These are phyloP conservation scores for Coreius guichenoti DNA, from an alignment of 2,797 vertebrate genomes.

Conservation along the genomic window DNA sequence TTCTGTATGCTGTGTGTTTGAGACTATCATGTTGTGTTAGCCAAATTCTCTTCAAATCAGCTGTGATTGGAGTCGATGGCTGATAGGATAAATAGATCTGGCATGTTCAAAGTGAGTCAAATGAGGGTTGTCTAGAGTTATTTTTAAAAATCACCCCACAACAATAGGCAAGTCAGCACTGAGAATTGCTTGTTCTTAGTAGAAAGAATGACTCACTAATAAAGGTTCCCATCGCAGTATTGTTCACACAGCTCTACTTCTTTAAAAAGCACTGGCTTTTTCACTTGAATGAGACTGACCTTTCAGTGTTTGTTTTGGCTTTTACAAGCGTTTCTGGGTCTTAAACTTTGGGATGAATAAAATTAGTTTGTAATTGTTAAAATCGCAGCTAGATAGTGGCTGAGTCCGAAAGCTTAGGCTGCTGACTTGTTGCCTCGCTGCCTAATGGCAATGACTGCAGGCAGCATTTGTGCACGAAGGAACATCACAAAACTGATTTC, in stretches of 20 bases:
- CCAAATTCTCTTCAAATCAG: conserved; percentile 11
- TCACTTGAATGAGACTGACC: conserved; percentile 61
- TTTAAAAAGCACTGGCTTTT: conserved; percentile 18
- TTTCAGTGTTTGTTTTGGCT: conserved; percentile 65
- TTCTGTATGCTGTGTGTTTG: background rate
- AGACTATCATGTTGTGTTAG: background rate
- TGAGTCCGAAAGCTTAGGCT: background rate
- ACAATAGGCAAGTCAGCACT: conserved; percentile 10
- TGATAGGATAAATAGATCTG: conserved; percentile 47
- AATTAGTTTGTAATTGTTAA: conserved; percentile 37
- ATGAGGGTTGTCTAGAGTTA: conserved; percentile 32
- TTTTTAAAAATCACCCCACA: conserved; percentile 38
- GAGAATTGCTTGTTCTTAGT: conserved; percentile 20
- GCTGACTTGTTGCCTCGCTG: too few relatives aligned
- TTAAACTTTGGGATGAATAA: conserved; percentile 52
- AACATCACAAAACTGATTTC: too few relatives aligned
- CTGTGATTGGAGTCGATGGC: background rate
- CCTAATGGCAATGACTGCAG: too few relatives aligned
- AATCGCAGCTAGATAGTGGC: background rate
- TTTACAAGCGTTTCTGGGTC: conserved; percentile 49
- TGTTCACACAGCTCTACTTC: conserved; percentile 37
- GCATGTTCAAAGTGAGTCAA: conserved; percentile 34
- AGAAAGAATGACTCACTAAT: conserved; percentile 26
- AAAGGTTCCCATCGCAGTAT: conserved; percentile 50
- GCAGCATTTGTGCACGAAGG: too few relatives aligned